Base-by-base conservation (phyloP, 2,888 invertebrate genomes). In the Orchesellides sinensis region DNA sequence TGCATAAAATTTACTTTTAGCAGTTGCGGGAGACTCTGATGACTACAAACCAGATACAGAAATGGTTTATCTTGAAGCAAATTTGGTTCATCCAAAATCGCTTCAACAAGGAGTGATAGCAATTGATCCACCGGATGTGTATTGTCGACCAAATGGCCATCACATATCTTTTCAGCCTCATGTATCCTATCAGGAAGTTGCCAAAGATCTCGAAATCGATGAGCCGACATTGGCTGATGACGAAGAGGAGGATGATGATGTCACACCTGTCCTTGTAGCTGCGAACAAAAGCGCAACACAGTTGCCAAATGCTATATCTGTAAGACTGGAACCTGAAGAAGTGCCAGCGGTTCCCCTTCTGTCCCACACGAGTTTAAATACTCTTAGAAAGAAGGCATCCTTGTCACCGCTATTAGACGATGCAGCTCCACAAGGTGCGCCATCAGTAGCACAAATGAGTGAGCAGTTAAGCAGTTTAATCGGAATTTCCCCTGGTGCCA, bases 41-140 rank as follows among this genome's bases (percentile, higher is more conserved):
- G 80, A 86, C n/a, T 80, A 84, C 29, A 70, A 68, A 19, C 19
- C 54, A 27, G 84, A 87, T 25, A 61, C 85, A 23, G 86, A 85
- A 25, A 84, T 87, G 47, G 86, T 87, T 59, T 88, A 92, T 4
- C 91, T 93, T 32, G 91, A 92, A 78, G 92, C 96, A 92, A 95
- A 94, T 90, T 92, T 96, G 84, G 95, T 97, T 83, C 96, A 96
- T 89, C 96, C 96, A 29, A 96, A 96, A 90, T 96, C 96, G 2
- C 91, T 98, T 83, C 97, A 97, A 90, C 96, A 96, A 89, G 94
- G 95, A 87, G 92, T 93, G 87, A 94, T 96, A 61, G 92, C 93
- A 3, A 80, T 87, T 40, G 65, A 79, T 49, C 77, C 83, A 21
- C 86, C 86, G 0, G 69, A 70, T 35, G 17, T 29, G 5, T 74